Base-by-base conservation (phyloP, 2,797 vertebrate species). In the Cuculus canorus region DNA sequence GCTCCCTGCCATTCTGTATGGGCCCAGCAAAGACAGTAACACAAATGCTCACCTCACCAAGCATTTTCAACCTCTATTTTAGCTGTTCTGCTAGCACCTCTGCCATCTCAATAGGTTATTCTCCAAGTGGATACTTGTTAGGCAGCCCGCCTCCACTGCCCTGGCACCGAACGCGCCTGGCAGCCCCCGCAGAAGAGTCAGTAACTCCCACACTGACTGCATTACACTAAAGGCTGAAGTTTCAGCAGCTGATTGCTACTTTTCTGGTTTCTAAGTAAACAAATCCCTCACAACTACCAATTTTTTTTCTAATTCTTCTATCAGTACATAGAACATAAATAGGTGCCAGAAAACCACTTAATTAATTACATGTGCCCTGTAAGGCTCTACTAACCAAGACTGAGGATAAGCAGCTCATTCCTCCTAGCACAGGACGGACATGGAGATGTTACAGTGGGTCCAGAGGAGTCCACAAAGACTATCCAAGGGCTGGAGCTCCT, bases 101-200 rank as follows among this genome's bases (percentile, higher is more conserved):
- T 14, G 18, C 17, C n/a, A 92, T 17, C 5, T 30, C 37, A 47
- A 69, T 37, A 23, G 28, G 69, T 65, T 5, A 60, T 83, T 69
- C 27, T 18, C 47, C 39, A 56, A 47, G 39, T 28, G 13, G 16
- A 64, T 28, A 37, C 50, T 6, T 37, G 65, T 33, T 32, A 33
- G 17, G 22, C 7, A 73, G 7, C 3, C 37, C 69, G 52, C 11
- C 37, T 63, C 32, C 33, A 82, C 32, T 33, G 25, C 13, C 13
- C 28, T 19, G 53, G 32, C 39, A 33, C 1, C 4, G 22, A 66
- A 39, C 4, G 13, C 71, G 33, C 41, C 56, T 15, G 2, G 35
- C 54, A 47, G 9, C 16, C 18, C 30, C 11, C 0, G 2, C 0
- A 30, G 48, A 21, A 23, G 11, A 84, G 21, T 2, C 2, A 27